Evolutionary conservation across 2,113 vertebrate species (phyloP).

Genomic region (Marmota flaviventris): DNA sequence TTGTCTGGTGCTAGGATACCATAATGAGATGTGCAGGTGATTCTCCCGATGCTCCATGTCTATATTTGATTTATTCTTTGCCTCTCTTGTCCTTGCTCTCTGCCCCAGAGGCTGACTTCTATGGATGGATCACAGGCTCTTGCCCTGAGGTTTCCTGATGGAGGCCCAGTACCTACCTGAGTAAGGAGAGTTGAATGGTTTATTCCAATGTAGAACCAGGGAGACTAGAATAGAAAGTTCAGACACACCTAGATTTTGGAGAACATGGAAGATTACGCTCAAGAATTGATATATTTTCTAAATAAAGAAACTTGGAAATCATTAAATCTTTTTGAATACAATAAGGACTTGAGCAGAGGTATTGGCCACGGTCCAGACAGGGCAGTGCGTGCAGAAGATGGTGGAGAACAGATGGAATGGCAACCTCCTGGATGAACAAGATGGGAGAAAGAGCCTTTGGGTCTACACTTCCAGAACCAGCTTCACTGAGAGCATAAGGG

Average conservation of each 20-base stretch:
- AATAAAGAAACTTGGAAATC: background rate
- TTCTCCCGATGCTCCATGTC: background rate
- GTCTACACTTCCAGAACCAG: rapidly evolving
- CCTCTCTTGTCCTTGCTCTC: background rate
- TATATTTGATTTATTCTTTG: background rate
- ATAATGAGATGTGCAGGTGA: background rate
- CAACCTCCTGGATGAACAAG: background rate
- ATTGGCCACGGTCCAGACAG: background rate
- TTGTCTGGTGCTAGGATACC: background rate
- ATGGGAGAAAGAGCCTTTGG: background rate
- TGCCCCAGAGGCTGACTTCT: background rate
- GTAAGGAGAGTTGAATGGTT: background rate
- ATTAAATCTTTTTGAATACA: background rate
- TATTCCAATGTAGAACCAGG: background rate
- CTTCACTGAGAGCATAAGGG: background rate
- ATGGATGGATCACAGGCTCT: background rate
- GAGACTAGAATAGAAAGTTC: background rate
- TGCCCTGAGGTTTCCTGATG: background rate
- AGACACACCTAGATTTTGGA: background rate
- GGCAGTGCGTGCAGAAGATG: background rate
- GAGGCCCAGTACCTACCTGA: background rate
- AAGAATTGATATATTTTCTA: background rate
- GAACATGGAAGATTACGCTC: background rate
- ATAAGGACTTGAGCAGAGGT: background rate
- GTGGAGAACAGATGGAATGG: background rate